A percentile compares a stretch with the other conserved stretches of the same genome.
Evolutionary conservation across 2,113 vertebrate species (phyloP).

Genomic region (Engraulis encrasicolus): DNA sequence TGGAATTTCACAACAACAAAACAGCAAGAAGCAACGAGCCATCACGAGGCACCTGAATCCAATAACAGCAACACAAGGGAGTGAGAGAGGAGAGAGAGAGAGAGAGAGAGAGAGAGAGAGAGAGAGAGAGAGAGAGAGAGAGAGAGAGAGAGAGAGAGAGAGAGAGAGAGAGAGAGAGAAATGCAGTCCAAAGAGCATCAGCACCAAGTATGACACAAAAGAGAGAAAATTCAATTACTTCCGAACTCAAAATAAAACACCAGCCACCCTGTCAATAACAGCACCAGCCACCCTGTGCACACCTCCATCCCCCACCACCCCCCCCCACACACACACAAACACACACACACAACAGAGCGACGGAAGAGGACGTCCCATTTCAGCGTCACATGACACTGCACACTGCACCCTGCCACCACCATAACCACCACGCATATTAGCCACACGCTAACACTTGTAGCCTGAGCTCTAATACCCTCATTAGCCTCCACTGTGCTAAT

Average conservation of each 20-base stretch:
- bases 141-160: background rate
- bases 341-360: too few species aligned
- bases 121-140: background rate
- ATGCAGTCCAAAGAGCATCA: background rate
- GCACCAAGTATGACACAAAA: background rate
- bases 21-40: background rate
- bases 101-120: background rate
- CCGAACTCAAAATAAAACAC: background rate
- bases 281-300: too few species aligned
- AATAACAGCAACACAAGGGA: background rate
- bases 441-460: too few species aligned
- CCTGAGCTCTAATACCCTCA: slow-evolving; percentile 71
- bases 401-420: slow-evolving; percentile 50
- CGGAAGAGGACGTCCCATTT: slow-evolving; percentile 32
- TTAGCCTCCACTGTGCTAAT: slow-evolving; percentile 65
- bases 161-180: background rate
- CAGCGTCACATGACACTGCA: slow-evolving; percentile 71
- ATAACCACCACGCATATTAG: too few species aligned
- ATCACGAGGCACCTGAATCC: background rate
- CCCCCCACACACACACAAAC: too few species aligned
- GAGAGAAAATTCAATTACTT: background rate
- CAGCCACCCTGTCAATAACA: background rate
- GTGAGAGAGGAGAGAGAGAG: background rate
- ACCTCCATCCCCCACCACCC: too few species aligned
- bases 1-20: background rate